phyloP scores from a whole-genome alignment of 23 tunicate species.

The Oikopleura vanhoeffeni region DNA sequence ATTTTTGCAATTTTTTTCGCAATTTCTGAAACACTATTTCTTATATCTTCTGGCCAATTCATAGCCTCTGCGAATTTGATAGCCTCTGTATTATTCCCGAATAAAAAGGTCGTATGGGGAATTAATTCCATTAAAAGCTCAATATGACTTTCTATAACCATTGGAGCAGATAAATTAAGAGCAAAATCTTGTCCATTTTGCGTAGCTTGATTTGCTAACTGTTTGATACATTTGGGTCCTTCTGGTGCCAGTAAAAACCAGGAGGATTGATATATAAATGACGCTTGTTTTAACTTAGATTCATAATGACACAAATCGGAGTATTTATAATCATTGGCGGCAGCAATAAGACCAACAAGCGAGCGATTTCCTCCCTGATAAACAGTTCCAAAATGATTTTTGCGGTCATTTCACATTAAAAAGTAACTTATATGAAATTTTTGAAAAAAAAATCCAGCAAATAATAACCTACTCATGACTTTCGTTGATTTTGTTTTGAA shows the following conservation, averaged over 20 bases:
- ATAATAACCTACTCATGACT: too few species aligned
- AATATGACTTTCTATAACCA: background rate
- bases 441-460: too few species aligned
- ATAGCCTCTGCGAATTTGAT: background rate
- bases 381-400: too few species aligned
- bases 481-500: too few species aligned
- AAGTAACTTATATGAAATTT: too few species aligned
- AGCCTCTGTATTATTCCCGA: background rate
- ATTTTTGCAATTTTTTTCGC: background rate
- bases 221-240: background rate
- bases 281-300: background rate
- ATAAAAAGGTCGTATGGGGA: background rate
- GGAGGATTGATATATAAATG: background rate
- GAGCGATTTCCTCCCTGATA: conserved; percentile 13
- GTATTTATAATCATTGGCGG: background rate
- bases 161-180: background rate
- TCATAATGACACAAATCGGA: background rate
- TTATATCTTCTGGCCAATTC: background rate
- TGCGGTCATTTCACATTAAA: too few species aligned
- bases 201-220: background rate
- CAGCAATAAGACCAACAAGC: background rate
- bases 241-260: conserved; percentile 6
- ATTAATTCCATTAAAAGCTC: background rate
- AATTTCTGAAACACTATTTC: background rate
- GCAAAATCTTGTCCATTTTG: background rate